A percentile compares a stretch with the other conserved stretches of the same genome.
These are phyloP conservation scores for Gymnogyps californianus DNA, from an alignment of 2,113 vertebrate genomes.

Conservation along the genomic window DNA sequence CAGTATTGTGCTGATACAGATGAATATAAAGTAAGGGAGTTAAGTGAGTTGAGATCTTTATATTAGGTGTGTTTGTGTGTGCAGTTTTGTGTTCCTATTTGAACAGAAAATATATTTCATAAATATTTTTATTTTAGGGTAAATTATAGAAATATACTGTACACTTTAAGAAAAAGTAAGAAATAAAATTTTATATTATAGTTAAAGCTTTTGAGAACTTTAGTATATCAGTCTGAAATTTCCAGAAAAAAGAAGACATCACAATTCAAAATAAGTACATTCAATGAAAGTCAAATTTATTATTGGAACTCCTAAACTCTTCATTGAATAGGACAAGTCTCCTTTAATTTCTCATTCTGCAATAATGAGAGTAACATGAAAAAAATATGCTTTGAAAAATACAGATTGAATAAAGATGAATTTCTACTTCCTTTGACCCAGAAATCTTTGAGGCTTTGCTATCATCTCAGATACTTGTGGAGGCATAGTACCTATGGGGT, in stretches of 20 bases:
- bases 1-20: background rate
- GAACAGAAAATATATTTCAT: background rate
- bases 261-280: background rate
- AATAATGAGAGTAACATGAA: background rate
- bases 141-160: background rate
- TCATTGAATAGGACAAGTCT: background rate
- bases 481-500: background rate
- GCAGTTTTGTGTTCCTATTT: background rate
- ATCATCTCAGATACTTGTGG: background rate
- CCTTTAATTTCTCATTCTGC: background rate
- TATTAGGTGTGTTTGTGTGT: background rate
- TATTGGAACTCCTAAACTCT: background rate
- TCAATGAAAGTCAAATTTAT: background rate
- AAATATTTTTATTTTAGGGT: background rate
- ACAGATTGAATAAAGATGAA: background rate
- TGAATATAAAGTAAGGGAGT: background rate
- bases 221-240: background rate
- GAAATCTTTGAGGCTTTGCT: background rate
- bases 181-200: background rate
- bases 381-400: background rate
- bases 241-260: background rate
- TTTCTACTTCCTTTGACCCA: background rate
- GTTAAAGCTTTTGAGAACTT: background rate
- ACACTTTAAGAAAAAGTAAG: background rate
- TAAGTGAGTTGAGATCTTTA: background rate